Percentiles rank a stretch among this genome's conserved stretches.
These are phyloP conservation scores for Candoia aspera DNA, from an alignment of 2,113 vertebrate species.

Conservation along the genomic window DNA sequence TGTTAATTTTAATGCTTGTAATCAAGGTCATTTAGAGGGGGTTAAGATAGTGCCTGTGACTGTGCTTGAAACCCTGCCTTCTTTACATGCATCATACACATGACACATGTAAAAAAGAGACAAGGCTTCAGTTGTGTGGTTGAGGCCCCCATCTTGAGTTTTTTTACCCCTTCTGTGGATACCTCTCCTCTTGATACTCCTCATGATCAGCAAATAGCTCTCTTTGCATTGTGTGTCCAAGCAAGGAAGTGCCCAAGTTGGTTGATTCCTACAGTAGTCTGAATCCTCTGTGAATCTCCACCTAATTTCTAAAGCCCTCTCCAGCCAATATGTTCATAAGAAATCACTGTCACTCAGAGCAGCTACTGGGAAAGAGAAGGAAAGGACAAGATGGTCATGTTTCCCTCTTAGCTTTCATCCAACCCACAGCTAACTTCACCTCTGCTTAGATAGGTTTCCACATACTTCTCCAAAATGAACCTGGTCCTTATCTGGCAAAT, in stretches of 20 bases:
- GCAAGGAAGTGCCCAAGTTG: not conserved
- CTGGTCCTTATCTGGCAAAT: not conserved
- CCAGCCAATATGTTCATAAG: not conserved
- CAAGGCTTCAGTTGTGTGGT: not conserved
- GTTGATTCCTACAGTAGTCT: not conserved
- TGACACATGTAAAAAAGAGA: not conserved
- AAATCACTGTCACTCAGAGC: too few species aligned
- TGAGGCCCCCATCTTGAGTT: not conserved
- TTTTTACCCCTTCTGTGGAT: not conserved
- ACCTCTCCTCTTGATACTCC: not conserved
- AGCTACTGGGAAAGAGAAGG: not conserved
- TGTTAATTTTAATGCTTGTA: not conserved
- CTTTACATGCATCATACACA: not conserved
- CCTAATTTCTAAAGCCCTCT: not conserved
- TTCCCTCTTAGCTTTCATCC: not conserved
- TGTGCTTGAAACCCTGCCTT: not conserved
- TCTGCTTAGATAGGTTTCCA: not conserved
- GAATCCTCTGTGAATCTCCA: not conserved
- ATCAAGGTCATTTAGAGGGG: not conserved
- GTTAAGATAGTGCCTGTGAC: not conserved
- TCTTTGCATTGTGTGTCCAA: not conserved
- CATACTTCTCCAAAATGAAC: not conserved
- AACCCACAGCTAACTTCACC: not conserved
- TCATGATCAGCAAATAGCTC: not conserved
- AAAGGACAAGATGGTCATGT: not conserved